Percentiles rank a stretch among this genome's conserved stretches.
Evolutionary conservation across 1,140 invertebrate species (phyloP).

Genomic region (Anoplolepis gracilipes): DNA sequence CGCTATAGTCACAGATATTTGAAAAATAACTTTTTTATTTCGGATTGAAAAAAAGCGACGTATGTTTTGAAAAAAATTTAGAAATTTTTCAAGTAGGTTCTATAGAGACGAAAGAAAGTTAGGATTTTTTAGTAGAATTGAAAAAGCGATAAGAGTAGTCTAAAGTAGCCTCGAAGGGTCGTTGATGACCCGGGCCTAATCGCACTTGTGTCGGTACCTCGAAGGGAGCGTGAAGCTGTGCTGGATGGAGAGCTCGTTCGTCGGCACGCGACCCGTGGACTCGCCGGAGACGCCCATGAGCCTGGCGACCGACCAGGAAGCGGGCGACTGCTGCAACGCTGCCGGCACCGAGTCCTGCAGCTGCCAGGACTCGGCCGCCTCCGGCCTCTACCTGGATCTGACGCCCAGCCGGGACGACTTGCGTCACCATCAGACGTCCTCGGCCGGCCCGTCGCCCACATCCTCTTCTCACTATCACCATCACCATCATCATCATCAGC

Average conservation of each 20-base stretch:
- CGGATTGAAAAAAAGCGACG: too few species aligned
- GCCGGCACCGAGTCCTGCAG: conserved; percentile 80
- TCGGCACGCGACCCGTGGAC: conserved; percentile 93
- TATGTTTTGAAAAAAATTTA: neutral
- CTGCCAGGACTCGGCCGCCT: conserved; percentile 81
- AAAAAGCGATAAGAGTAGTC: conserved; percentile 6
- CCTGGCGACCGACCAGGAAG: conserved; percentile 83
- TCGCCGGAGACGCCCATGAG: conserved; percentile 93
- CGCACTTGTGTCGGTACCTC: conserved; percentile 60
- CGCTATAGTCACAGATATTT: neutral
- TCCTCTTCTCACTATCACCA: conserved; percentile 70
- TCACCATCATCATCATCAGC: conserved; percentile 66
- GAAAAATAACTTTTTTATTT: neutral
- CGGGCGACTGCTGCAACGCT: conserved; percentile 83
- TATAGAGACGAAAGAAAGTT: neutral
- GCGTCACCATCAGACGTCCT: conserved; percentile 67
- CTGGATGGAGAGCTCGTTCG: conserved; percentile 97
- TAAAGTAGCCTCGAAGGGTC: conserved; percentile 8
- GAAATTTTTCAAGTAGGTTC: neutral
- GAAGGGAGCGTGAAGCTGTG: conserved; percentile 88
- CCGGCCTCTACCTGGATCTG: conserved; percentile 81
- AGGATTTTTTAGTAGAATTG: neutral
- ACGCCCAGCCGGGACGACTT: conserved; percentile 79
- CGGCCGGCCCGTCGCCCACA: conserved; percentile 70
- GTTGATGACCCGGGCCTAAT: conserved; percentile 32